Conservation (phyloP, 2,888 invertebrate species). For the Dicyrtoma fusca region DNA sequence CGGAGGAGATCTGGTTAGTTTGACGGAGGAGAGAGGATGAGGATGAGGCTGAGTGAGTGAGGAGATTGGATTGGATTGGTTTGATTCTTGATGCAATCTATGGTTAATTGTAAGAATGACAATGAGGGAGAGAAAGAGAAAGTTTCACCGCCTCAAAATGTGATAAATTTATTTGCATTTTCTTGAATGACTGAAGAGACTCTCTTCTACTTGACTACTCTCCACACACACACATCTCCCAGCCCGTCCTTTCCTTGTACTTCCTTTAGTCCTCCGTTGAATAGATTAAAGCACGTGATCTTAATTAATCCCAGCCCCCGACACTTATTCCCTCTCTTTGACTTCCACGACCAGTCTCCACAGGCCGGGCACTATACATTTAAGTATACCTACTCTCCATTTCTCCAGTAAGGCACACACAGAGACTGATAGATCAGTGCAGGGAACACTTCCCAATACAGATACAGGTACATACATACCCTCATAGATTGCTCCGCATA, state of each 20-base stretch:
- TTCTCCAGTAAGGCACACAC: too few species aligned
- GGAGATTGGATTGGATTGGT: constrained; percentile 35
- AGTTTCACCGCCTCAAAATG: constrained; percentile 38
- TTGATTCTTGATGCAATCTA: constrained; percentile 40
- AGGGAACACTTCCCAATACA: too few species aligned
- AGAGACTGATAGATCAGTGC: too few species aligned
- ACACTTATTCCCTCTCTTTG: constrained; percentile 36
- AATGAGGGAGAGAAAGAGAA: constrained; percentile 33
- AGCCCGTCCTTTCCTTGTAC: too few species aligned
- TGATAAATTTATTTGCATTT: constrained; percentile 43
- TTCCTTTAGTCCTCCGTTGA: constrained; percentile 22
- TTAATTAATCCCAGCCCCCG: constrained; percentile 40
- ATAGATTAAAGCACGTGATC: constrained; percentile 41
- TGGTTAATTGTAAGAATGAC: constrained; percentile 39
- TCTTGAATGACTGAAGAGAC: constrained; percentile 32
- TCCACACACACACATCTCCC: too few species aligned
- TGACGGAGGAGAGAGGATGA: background rate
- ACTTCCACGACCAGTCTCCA: constrained; percentile 26
- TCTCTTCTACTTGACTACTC: constrained; percentile 26
- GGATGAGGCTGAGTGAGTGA: constrained; percentile 28
- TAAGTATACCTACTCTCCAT: too few species aligned
- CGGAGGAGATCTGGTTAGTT: constrained; percentile 1
- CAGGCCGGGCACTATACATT: background rate
- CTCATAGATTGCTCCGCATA: too few species aligned
- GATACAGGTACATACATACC: too few species aligned